Percentiles rank a stretch among this genome's conserved stretches.
Conservation (phyloP, 2,888 invertebrate genomes). For the Adela reaumurella region DNA sequence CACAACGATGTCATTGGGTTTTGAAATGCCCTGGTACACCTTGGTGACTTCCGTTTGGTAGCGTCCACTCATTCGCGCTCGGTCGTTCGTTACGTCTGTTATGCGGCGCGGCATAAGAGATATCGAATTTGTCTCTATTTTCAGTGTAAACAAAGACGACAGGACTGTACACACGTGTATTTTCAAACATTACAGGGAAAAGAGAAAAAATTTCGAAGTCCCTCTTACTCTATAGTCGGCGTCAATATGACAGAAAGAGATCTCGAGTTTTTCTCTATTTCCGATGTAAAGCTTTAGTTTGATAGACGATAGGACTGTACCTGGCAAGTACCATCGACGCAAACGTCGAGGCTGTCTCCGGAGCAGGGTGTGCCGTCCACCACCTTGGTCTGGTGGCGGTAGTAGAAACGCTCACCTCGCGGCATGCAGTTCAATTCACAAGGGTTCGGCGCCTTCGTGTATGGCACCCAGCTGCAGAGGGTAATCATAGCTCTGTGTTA, state of each 20-base stretch:
- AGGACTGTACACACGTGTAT: too few relatives aligned
- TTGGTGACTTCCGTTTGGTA: too few relatives aligned
- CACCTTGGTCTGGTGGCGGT: slow-evolving; percentile 76
- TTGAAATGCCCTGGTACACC: too few relatives aligned
- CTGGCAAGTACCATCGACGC: slow-evolving; percentile 91
- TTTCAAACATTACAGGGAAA: too few relatives aligned
- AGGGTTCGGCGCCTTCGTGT: slow-evolving; percentile 80
- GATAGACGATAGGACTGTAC: slow-evolving; percentile 52
- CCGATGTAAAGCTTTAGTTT: background rate
- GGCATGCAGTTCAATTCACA: slow-evolving; percentile 98
- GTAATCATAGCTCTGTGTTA: too few relatives aligned
- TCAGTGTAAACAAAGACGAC: background rate
- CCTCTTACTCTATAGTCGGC: background rate
- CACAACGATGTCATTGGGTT: too few relatives aligned
- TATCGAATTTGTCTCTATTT: too few relatives aligned
- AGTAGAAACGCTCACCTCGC: slow-evolving; percentile 85
- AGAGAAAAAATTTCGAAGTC: too few relatives aligned
- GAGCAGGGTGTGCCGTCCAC: slow-evolving; percentile 81
- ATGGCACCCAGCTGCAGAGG: slow-evolving; percentile 75
- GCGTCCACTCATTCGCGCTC: too few relatives aligned
- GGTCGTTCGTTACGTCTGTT: too few relatives aligned
- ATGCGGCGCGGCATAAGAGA: background rate
- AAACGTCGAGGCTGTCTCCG: slow-evolving; percentile 82
- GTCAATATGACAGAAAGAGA: too few relatives aligned
- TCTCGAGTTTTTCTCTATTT: too few relatives aligned